A percentile compares a stretch with the other conserved stretches of the same genome.
Conservation (phyloP, 2,113 vertebrate genomes). For the Rhabdornis inornatus region DNA sequence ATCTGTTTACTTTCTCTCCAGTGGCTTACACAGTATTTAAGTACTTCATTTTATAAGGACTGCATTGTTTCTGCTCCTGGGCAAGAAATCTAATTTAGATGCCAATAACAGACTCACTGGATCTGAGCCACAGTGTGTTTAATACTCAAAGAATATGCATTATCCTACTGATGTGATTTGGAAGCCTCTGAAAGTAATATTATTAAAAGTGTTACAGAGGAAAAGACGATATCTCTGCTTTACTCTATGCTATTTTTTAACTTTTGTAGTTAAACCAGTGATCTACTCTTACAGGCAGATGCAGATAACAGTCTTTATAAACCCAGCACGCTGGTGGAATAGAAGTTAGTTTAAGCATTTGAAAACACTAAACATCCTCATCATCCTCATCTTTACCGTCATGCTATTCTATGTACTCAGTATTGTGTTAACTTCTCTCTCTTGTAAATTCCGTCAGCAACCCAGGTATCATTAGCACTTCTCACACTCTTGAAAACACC, state of each 20-base stretch:
- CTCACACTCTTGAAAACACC: not conserved
- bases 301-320: not conserved
- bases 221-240: not conserved
- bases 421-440: not conserved
- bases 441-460: not conserved
- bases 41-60: not conserved
- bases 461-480: not conserved
- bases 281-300: not conserved
- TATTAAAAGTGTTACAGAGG: not conserved
- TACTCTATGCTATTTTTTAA: not conserved
- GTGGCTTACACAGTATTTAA: not conserved
- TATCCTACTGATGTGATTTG: not conserved
- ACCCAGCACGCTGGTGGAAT: not conserved
- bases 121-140: not conserved
- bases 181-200: not conserved
- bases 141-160: not conserved
- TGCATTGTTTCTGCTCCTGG: not conserved
- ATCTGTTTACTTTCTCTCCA: not conserved
- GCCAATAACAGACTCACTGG: not conserved
- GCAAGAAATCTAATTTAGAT: constrained; percentile 17
- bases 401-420: not conserved
- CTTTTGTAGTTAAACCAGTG: not conserved
- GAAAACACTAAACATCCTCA: not conserved
- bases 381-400: not conserved
- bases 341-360: not conserved